A percentile compares a stretch with the other conserved stretches of the same genome.
Evolutionary conservation across 2,888 invertebrate genomes (phyloP).

Genomic region (Chelonus formosanus): DNA sequence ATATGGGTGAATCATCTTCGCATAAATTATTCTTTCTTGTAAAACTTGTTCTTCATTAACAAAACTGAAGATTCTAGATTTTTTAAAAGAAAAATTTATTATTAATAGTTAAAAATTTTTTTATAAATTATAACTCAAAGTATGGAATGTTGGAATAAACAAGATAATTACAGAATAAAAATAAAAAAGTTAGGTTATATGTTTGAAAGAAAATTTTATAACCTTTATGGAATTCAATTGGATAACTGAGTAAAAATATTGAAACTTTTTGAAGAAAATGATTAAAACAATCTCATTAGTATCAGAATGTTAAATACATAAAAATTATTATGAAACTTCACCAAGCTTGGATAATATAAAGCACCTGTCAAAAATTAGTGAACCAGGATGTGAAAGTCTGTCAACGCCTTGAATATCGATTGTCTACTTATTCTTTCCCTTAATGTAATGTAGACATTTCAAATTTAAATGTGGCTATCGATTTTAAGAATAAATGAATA

Average conservation of each 20-base stretch:
- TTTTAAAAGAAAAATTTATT: no score
- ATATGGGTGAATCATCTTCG: conserved; percentile 42
- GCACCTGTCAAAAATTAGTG: conserved; percentile 23
- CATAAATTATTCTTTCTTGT: conserved; percentile 1
- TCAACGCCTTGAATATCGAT: conserved; percentile 22
- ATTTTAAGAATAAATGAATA: background rate
- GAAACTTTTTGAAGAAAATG: background rate
- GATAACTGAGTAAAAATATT: no score
- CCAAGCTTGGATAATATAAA: background rate
- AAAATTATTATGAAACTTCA: conserved; percentile 1
- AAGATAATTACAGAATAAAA: no score
- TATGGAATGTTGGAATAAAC: no score
- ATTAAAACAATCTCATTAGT: background rate
- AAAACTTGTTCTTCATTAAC: no score
- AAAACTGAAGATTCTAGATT: no score
- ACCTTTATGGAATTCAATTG: no score
- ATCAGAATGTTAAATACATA: background rate
- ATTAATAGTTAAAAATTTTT: no score
- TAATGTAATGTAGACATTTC: conserved; percentile 29
- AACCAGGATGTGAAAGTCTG: conserved; percentile 40
- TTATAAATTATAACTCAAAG: no score
- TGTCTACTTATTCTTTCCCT: conserved; percentile 8
- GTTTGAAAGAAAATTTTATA: no score
- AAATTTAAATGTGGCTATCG: no score
- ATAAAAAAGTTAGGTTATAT: no score